Evolutionary conservation across 2,888 invertebrate genomes (phyloP), one percentile per base, ranked within the genome.

Genomic region (Drosophila maculinotata): DNA sequence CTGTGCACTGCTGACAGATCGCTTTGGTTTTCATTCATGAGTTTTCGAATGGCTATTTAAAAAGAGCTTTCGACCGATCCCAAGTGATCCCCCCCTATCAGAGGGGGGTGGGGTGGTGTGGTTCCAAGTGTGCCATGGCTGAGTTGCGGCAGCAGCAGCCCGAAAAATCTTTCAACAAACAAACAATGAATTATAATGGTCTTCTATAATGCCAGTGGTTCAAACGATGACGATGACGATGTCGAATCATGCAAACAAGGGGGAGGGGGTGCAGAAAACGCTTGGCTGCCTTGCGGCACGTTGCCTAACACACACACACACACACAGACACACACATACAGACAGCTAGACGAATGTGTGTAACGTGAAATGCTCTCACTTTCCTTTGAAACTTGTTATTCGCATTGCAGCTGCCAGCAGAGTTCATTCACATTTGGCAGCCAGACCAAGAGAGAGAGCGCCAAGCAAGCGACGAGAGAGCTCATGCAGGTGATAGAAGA

Each of bases 381-480:
- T 91, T 91, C 91, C 84, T 90, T 89, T 81, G 72, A 89, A 90
- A 91, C 90, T 90, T 83, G 90, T 87, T 88, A 82, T 85, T 87
- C 85, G 89, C 87, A 76, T 81, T 86, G 87, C 71, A 67, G 71
- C 71, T 69, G 71, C 66, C 69, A 62, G 54, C 85, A 63, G 74
- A 77, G 88, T 89, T 89, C 89, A 86, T 88, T 89, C 87, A 88
- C 89, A 83, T 86, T 85, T 87, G 70, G 64, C 75, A 77, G 70
- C 69, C 51, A 64, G 58, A 65, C 57, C 41, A 30, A 58, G 48
- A 30, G 35, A 23, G 38, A 47, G 59, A 36, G 31, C 56, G 51
- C 20, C 28, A 26, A 17, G 30, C 28, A 26, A 17, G 30, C 23
- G 58, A 42, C 35, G 41, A 44, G 69, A 67, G 74, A 57, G 67